Conservation (phyloP, 2,113 vertebrate genomes). For the Donacobius atricapilla region DNA sequence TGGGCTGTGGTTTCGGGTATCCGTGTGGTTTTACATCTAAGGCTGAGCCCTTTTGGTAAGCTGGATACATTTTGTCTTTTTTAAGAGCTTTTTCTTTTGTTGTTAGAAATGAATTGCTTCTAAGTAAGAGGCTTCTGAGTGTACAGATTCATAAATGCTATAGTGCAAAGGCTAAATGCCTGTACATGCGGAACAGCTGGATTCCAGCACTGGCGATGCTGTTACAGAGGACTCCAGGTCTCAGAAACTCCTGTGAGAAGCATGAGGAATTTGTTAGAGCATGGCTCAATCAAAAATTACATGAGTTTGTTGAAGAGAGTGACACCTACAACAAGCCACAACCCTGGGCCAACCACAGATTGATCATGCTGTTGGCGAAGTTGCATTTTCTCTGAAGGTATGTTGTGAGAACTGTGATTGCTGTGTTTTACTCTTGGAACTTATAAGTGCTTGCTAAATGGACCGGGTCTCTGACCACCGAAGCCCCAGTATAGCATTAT, state of each 20-base stretch:
- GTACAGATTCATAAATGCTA: not conserved
- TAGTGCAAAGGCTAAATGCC: not conserved
- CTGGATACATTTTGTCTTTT: not conserved
- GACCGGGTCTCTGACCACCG: not conserved
- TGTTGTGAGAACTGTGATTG: not conserved
- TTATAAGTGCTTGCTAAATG: not conserved
- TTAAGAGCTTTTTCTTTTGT: not conserved
- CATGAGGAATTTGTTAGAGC: not conserved
- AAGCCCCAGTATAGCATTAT: not conserved
- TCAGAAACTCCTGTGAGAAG: not conserved
- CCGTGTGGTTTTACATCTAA: not conserved
- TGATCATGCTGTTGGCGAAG: not conserved
- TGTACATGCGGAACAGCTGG: not conserved
- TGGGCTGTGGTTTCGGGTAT: constrained; percentile 8
- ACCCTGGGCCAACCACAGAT: not conserved
- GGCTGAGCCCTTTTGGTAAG: not conserved
- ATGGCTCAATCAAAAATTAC: not conserved
- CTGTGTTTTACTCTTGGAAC: not conserved
- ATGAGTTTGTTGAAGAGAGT: not conserved
- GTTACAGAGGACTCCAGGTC: not conserved
- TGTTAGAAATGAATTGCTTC: not conserved
- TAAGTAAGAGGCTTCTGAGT: not conserved
- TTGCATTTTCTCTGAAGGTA: not conserved
- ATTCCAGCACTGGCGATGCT: not conserved
- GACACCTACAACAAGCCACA: not conserved